Conservation (phyloP, 2,888 invertebrate genomes). For the Zaprionus bogoriensis region DNA sequence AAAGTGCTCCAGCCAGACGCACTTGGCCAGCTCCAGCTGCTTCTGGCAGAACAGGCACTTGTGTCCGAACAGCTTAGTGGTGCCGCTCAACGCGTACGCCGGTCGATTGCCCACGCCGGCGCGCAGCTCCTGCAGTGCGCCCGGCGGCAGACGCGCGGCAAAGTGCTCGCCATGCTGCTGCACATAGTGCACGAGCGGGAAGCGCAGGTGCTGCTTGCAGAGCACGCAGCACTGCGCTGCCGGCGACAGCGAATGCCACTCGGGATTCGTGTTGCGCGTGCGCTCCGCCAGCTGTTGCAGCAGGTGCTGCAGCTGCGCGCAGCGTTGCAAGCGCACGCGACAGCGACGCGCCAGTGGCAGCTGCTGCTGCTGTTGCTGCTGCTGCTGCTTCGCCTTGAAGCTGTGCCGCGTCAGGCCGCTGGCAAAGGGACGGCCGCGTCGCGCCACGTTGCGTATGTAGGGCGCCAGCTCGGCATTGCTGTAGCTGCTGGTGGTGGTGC, state of each 20-base stretch:
- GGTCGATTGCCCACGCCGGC: conserved; percentile 34
- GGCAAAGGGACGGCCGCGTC: conserved; percentile 36
- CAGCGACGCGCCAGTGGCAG: neutral
- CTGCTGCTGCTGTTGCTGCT: neutral
- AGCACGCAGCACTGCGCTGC: conserved; percentile 64
- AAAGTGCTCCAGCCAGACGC: conserved; percentile 86
- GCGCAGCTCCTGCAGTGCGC: conserved; percentile 59
- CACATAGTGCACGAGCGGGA: conserved; percentile 62
- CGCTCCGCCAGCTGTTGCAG: neutral
- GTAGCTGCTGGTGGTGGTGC: conserved; percentile 64
- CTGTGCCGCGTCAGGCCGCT: conserved; percentile 16
- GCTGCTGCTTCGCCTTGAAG: neutral
- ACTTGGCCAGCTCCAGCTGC: conserved; percentile 38
- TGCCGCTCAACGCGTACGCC: neutral
- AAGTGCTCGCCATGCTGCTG: conserved; percentile 73
- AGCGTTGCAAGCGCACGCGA: conserved; percentile 2
- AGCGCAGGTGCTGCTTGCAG: conserved; percentile 47
- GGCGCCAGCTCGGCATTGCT: conserved; percentile 1
- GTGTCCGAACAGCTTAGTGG: conserved; percentile 37
- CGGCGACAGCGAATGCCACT: conserved; percentile 76
- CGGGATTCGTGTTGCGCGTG: conserved; percentile 58
- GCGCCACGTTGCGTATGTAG: conserved; percentile 37
- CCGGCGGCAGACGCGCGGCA: conserved; percentile 72
- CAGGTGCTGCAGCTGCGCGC: neutral
- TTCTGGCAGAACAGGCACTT: conserved; percentile 78